A percentile compares a stretch with the other conserved stretches of the same genome.
These are phyloP conservation scores for Helicoverpa zea DNA, from an alignment of 1,140 invertebrate genomes.

Conservation along the genomic window DNA sequence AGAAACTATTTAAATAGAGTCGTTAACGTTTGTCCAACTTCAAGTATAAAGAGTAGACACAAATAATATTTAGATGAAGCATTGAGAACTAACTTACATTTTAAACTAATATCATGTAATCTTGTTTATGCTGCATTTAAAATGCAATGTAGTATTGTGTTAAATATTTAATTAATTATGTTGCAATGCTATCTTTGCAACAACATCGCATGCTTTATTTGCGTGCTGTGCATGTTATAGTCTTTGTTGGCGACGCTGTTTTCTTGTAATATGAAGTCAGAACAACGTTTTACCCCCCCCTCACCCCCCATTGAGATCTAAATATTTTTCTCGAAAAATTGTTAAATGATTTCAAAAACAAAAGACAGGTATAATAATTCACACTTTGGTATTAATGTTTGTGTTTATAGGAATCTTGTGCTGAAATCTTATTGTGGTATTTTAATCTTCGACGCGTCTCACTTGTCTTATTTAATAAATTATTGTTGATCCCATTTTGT, in stretches of 20 bases:
- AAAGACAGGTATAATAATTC: too few species aligned
- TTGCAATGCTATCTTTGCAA: not conserved
- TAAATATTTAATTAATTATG: not conserved
- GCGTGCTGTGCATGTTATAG: not conserved
- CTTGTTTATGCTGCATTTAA: not conserved
- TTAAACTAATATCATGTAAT: not conserved
- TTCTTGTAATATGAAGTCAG: not conserved
- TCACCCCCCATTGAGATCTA: not conserved
- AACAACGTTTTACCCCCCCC: not conserved
- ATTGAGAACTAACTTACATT: too few species aligned
- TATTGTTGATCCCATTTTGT: conserved; percentile 4
- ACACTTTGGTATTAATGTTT: not conserved
- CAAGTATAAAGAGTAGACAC: too few species aligned
- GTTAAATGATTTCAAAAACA: too few species aligned
- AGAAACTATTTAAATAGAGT: conserved; percentile 52
- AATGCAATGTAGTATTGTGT: not conserved
- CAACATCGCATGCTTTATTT: not conserved
- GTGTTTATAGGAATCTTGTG: not conserved
- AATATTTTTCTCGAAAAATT: too few species aligned
- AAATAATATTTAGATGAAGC: too few species aligned
- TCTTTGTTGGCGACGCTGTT: not conserved
- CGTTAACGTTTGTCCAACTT: not conserved
- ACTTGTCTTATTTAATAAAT: conserved; percentile 32
- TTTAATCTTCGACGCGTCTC: not conserved
- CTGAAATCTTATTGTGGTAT: conserved; percentile 2